phyloP scores from a whole-genome alignment of 2,113 vertebrate species.

The Mesitornis unicolor region DNA sequence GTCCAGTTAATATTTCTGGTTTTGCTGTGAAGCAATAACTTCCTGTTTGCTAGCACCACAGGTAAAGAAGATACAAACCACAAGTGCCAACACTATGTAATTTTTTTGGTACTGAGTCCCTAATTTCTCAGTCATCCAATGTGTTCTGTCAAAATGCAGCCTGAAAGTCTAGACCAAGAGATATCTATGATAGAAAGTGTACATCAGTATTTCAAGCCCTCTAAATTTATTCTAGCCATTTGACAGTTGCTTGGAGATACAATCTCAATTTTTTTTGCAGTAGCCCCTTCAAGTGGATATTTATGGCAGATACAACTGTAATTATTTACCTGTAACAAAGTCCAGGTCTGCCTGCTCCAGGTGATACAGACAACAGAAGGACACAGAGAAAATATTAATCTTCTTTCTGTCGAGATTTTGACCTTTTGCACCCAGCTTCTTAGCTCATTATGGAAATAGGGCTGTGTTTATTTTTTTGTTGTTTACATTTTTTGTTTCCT shows the following conservation, averaged over 20 bases:
- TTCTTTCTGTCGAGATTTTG: slow-evolving; percentile 74
- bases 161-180: slow-evolving; percentile 85
- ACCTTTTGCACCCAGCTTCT: slow-evolving; percentile 73
- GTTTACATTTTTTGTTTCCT: slow-evolving; percentile 30
- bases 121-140: slow-evolving; percentile 80
- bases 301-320: slow-evolving; percentile 85
- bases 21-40: slow-evolving; percentile 69
- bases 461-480: not conserved
- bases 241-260: slow-evolving; percentile 86
- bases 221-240: slow-evolving; percentile 83
- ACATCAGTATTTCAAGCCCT: slow-evolving; percentile 82
- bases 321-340: slow-evolving; percentile 88
- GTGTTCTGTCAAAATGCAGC: slow-evolving; percentile 84
- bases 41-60: slow-evolving; percentile 75
- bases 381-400: slow-evolving; percentile 78
- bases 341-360: slow-evolving; percentile 84
- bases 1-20: slow-evolving; percentile 75
- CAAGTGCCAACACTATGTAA: slow-evolving; percentile 79
- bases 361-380: slow-evolving; percentile 78
- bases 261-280: slow-evolving; percentile 85
- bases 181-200: slow-evolving; percentile 81
- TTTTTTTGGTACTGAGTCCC: slow-evolving; percentile 75
- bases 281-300: slow-evolving; percentile 80
- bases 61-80: slow-evolving; percentile 82
- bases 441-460: slow-evolving; percentile 56